Evolutionary conservation across 2,888 invertebrate genomes (phyloP), one percentile per base, ranked within the genome.

Genomic region (Tenthredo amoena): DNA sequence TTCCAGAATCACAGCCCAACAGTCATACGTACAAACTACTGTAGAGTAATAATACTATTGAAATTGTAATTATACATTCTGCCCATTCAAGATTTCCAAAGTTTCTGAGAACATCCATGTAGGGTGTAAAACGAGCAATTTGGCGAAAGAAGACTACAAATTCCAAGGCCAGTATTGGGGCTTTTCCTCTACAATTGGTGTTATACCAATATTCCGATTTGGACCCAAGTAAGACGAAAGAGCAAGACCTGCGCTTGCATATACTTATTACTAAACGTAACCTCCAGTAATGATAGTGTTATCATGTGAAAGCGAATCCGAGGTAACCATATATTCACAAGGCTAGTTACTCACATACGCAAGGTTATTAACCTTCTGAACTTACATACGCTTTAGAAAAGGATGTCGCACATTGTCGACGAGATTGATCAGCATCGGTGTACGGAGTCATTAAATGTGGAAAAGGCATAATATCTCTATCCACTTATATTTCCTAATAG

Each of bases 351-450:
- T n/a, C 21, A 18, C 68, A n/a, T 21, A 15, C 26, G 10, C 40
- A n/a, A 26, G n/a, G 21, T 74, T 21, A 74, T 74, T 74, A 74
- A 43, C 72, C 40, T 34, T 6, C 68, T 34, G 43, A 43, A 74
- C 7, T 71, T n/a, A 40, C 43, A 9, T 21, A 37, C 71, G 31
- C 1, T 21, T 43, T 43, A n/a, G 26, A 21, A 40, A 40, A 71
- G 34, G 15, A 71, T 71, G 37, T 71, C 71, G 7, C 15, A 71
- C 2, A 71, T 71, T 37, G 71, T 71, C 15, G 71, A 37, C 71
- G 71, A 37, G 6, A 7, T 34, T n/a, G 71, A 62, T 62, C n/a
- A 71, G 9, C 37, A 71, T 71, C 34, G 7, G 3, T 71, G 34
- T n/a, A n/a, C n/a, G n/a, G n/a, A 18, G 12, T 34, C n/a, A n/a